phyloP scores from a whole-genome alignment of 1,140 invertebrate species.

The Samia ricini region DNA sequence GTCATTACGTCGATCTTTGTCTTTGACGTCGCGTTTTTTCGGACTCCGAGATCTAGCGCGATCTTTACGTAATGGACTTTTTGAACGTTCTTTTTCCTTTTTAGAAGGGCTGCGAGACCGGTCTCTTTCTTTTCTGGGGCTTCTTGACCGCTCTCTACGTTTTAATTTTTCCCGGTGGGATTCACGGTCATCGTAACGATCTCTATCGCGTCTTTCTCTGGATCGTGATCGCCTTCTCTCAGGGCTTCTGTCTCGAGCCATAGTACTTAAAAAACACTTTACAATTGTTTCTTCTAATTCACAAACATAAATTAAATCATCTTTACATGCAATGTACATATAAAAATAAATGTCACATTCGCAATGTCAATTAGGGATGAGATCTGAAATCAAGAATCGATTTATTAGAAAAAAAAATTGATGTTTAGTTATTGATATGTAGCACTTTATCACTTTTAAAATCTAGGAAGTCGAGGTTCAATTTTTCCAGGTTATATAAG shows the following conservation, averaged over 20 bases:
- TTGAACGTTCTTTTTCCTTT: conserved; percentile 29
- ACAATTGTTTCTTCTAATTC: neutral
- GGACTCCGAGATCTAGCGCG: conserved; percentile 53
- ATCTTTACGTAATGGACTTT: conserved; percentile 45
- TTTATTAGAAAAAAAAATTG: no score
- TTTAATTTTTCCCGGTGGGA: conserved; percentile 59
- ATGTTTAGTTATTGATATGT: no score
- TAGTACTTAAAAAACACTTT: conserved; percentile 21
- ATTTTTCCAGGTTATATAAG: no score
- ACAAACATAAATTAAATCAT: no score
- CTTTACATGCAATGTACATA: no score
- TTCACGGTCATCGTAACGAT: conserved; percentile 64
- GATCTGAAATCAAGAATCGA: no score
- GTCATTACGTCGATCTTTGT: conserved; percentile 60
- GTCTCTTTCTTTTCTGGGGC: conserved; percentile 47
- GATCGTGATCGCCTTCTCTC: conserved; percentile 63
- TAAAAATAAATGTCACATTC: no score
- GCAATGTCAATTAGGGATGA: no score
- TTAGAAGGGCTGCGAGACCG: conserved; percentile 38
- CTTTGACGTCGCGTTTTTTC: conserved; percentile 54
- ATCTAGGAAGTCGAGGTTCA: no score
- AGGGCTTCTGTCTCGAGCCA: conserved; percentile 58
- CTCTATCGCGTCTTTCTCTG: conserved; percentile 55
- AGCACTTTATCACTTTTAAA: no score
- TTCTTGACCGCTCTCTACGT: conserved; percentile 53